Percentiles rank a stretch among this genome's conserved stretches.
Conservation (phyloP, 35 echinoderm and acorn worm genomes). For the Apostichopus japonicus region DNA sequence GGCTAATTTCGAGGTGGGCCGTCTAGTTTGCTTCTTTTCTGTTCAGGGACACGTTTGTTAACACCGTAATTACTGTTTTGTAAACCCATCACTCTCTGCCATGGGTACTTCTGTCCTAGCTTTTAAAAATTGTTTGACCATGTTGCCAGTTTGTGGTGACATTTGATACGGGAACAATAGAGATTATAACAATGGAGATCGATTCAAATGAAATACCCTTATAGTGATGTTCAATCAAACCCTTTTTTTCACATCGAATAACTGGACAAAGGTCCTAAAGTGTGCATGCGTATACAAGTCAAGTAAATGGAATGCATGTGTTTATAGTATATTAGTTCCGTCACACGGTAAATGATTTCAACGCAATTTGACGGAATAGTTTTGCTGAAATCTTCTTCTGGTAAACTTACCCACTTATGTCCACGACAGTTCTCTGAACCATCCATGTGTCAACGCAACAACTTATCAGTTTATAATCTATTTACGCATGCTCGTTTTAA, state of each 20-base stretch:
- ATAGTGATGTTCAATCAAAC: constrained; percentile 33
- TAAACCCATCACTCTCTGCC: background rate
- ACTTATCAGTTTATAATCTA: no score
- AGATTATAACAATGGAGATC: background rate
- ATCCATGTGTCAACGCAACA: no score
- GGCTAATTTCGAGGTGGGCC: constrained; percentile 32
- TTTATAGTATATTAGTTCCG: background rate
- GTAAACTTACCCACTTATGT: no score
- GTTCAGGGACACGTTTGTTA: background rate
- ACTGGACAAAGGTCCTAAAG: background rate
- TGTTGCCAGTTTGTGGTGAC: background rate
- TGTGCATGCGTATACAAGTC: background rate
- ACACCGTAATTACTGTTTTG: background rate
- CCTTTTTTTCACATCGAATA: background rate
- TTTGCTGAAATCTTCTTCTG: no score
- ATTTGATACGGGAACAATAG: background rate
- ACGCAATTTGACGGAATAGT: background rate
- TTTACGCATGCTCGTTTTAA: no score
- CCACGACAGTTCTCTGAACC: no score
- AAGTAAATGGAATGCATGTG: background rate
- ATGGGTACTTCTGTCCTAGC: background rate
- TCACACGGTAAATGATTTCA: background rate
- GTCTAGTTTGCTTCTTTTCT: background rate
- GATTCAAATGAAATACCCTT: constrained; percentile 4
- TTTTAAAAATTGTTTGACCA: background rate